Conservation (phyloP, 2,797 vertebrate genomes). For the Muscicapa comitata region DNA sequence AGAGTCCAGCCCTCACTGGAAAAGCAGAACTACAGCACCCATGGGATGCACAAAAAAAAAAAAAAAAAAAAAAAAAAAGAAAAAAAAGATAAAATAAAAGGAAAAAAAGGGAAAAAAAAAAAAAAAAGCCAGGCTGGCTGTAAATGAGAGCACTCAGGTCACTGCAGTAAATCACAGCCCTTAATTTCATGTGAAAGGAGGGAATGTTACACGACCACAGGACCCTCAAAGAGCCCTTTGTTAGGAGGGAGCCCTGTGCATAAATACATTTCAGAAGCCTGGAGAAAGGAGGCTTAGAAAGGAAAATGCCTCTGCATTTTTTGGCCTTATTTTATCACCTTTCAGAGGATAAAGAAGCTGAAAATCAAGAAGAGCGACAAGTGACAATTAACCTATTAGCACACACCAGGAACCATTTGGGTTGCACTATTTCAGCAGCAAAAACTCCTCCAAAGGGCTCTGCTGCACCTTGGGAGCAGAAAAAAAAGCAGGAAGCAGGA, state of each 20-base stretch:
- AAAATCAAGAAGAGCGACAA: neutral
- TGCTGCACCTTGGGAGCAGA: neutral
- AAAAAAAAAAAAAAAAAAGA: too few relatives aligned
- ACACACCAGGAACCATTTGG: neutral
- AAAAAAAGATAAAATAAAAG: too few relatives aligned
- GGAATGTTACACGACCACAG: neutral
- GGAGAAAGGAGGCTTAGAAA: conserved; percentile 21
- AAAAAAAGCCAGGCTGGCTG: neutral
- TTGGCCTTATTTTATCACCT: conserved; percentile 11
- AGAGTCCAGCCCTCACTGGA: neutral
- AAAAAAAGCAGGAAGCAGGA: neutral
- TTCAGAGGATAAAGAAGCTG: neutral
- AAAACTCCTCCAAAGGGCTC: neutral
- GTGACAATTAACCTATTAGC: neutral
- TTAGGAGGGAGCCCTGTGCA: neutral
- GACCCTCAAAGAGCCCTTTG: conserved; percentile 35
- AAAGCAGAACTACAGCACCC: neutral
- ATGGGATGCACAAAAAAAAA: neutral
- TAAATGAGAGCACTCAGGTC: neutral
- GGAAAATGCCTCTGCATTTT: neutral
- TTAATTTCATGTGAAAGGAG: conserved; percentile 30
- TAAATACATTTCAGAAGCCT: neutral
- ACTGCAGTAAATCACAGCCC: conserved; percentile 17
- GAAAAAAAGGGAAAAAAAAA: too few relatives aligned
- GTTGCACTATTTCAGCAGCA: neutral